Conservation (phyloP, 2,888 invertebrate species). For the Euzetes globulus region DNA sequence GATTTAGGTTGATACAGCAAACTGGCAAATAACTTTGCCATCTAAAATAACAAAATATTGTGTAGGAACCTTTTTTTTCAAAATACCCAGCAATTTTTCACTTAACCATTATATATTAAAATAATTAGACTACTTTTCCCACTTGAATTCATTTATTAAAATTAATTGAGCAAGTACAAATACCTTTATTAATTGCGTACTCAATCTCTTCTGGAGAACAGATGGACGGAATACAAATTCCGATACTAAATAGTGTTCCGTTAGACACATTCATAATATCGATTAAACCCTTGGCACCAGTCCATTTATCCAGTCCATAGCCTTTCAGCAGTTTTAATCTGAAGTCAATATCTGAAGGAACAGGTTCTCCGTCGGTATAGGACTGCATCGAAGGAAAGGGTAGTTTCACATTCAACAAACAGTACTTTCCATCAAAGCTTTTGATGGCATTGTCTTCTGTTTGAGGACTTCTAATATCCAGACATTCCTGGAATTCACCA, state of each 20-base stretch:
- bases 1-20: too few relatives aligned
- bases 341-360: background rate
- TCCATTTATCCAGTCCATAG: background rate
- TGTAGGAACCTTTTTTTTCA: too few relatives aligned
- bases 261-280: background rate
- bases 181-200: background rate
- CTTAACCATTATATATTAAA: too few relatives aligned
- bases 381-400: conserved; percentile 27
- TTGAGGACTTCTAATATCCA: conserved; percentile 19
- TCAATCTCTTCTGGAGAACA: background rate
- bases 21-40: too few relatives aligned
- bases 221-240: background rate
- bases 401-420: conserved; percentile 27
- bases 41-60: too few relatives aligned
- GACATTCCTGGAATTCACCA: conserved; percentile 34
- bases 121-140: too few relatives aligned
- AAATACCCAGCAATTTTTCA: too few relatives aligned
- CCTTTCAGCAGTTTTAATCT: background rate
- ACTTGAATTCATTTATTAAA: too few relatives aligned
- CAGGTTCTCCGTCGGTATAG: background rate
- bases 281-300: background rate
- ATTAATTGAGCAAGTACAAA: background rate
- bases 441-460: background rate
- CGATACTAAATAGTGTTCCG: background rate
- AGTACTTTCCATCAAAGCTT: conserved; percentile 29